Conservation (phyloP, 2,888 invertebrate genomes). For the Philonicus albiceps region DNA sequence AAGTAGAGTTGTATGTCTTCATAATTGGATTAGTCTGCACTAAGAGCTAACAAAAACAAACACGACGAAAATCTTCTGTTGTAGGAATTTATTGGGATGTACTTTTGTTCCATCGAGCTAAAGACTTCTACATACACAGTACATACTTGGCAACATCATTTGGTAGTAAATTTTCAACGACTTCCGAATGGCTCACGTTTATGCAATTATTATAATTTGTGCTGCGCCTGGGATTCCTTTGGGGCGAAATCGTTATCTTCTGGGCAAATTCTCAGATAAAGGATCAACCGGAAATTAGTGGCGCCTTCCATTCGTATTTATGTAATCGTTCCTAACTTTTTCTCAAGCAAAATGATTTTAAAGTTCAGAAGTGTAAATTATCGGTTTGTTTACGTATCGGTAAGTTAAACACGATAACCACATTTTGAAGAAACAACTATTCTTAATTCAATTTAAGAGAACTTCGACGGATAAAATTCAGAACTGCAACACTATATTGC, state of each 20-base stretch:
- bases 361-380: neutral
- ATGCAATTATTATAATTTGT: conserved; percentile 10
- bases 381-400: neutral
- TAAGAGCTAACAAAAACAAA: conserved; percentile 2
- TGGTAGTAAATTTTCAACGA: neutral
- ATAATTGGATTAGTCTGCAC: conserved; percentile 28
- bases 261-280: neutral
- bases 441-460: neutral
- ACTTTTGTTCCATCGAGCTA: neutral
- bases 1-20: conserved; percentile 12
- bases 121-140: neutral
- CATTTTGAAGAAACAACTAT: neutral
- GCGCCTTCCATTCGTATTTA: neutral
- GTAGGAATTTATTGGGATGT: neutral
- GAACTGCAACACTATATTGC: neutral
- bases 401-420: neutral
- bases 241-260: neutral
- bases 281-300: neutral
- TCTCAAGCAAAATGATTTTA: neutral
- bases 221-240: neutral
- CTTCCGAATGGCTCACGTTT: conserved; percentile 15
- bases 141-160: neutral
- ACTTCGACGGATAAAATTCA: neutral
- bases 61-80: neutral
- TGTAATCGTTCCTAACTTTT: neutral